Evolutionary conservation across 2,888 invertebrate species (phyloP).

Genomic region (Argyra leucocephala): DNA sequence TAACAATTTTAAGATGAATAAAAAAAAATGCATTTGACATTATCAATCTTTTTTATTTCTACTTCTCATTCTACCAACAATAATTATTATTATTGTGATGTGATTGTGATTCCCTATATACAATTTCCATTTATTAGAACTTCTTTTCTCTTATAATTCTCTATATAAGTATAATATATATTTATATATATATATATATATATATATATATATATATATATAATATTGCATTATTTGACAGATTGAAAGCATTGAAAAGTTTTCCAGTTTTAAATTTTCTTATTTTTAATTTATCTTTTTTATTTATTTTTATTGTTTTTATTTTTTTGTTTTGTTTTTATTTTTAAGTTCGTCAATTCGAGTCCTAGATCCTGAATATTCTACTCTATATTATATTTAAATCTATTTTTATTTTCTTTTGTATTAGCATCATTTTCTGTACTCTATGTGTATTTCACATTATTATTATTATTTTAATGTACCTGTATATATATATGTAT

Average conservation of each 20-base stretch:
- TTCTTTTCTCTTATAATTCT: no score
- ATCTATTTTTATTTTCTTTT: no score
- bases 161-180: no score
- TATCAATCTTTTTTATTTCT: not conserved
- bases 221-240: not conserved
- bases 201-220: not conserved
- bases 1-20: not conserved
- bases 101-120: no score
- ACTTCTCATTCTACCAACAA: not conserved
- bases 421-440: no score
- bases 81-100: no score
- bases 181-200: not conserved
- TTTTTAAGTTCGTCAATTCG: not conserved
- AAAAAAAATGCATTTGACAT: constrained; percentile 3
- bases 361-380: not conserved
- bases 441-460: no score
- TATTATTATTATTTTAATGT: no score
- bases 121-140: no score
- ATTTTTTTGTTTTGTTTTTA: not conserved
- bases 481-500: no score
- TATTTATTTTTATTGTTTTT: no score
- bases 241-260: constrained; percentile 6
- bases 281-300: not conserved
- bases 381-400: no score
- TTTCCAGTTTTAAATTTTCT: not conserved